Evolutionary conservation across 2,797 vertebrate genomes (phyloP).

Genomic region (Tolypeutes matacus): DNA sequence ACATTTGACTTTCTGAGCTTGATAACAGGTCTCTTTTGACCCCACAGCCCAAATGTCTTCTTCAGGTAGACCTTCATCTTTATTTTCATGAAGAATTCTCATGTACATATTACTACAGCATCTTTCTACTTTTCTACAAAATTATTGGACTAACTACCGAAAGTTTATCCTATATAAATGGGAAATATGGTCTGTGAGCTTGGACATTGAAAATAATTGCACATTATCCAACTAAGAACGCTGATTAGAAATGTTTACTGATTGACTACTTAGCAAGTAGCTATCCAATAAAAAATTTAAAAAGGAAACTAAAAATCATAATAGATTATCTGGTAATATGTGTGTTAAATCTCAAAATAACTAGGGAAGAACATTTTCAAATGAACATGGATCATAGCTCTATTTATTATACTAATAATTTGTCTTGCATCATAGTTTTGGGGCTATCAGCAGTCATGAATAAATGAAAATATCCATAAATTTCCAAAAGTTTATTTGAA

Average conservation of each 20-base stretch:
- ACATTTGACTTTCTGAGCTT: background rate
- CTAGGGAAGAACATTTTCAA: constrained; percentile 31
- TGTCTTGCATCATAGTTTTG: constrained; percentile 42
- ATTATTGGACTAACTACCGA: background rate
- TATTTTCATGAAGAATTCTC: background rate
- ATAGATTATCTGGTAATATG: constrained; percentile 25
- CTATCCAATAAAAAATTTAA: background rate
- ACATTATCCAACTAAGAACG: background rate
- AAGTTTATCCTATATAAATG: background rate
- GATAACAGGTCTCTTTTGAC: background rate
- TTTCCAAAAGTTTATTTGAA: constrained; percentile 56
- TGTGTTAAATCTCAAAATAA: constrained; percentile 48
- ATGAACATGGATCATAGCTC: constrained; percentile 20
- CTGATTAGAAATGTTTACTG: background rate
- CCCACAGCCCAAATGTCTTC: background rate
- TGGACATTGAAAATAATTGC: background rate
- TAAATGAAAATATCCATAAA: constrained; percentile 43
- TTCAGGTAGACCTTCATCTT: background rate
- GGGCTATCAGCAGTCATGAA: background rate
- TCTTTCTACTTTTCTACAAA: background rate
- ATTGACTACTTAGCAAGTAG: constrained; percentile 42
- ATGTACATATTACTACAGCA: background rate
- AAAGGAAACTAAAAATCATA: constrained; percentile 14
- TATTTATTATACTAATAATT: constrained; percentile 53
- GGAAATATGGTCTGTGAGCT: background rate